A percentile compares a stretch with the other conserved stretches of the same genome.
These are phyloP conservation scores for Ovibos moschatus DNA, from an alignment of 2,113 vertebrate species.

Conservation along the genomic window DNA sequence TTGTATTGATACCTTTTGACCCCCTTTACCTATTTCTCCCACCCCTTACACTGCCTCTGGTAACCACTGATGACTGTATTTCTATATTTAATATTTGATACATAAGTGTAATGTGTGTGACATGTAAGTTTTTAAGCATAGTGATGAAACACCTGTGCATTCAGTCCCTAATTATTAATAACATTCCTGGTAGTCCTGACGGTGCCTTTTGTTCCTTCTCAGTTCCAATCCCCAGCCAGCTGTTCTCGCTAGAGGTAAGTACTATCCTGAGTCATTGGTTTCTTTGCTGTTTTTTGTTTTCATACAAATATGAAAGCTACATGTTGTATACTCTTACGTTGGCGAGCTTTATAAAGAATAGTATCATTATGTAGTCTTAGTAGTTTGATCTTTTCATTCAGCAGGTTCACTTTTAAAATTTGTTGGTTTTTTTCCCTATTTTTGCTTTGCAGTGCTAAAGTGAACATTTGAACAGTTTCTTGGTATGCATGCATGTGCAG, in stretches of 20 bases:
- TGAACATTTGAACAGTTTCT: not conserved
- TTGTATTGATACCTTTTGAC: not conserved
- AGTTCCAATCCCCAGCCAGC: not conserved
- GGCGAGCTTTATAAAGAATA: not conserved
- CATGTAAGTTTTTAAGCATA: not conserved
- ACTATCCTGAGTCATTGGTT: not conserved
- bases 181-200: not conserved
- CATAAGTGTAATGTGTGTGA: not conserved
- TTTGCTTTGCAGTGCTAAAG: not conserved
- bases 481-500: not conserved
- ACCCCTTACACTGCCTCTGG: not conserved
- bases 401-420: not conserved
- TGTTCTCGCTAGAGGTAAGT: not conserved
- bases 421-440: not conserved
- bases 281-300: not conserved
- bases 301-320: not conserved
- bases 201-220: not conserved
- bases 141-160: not conserved
- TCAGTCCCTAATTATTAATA: not conserved
- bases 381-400: not conserved
- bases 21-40: not conserved
- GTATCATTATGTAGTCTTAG: not conserved
- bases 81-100: not conserved
- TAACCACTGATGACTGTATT: not conserved
- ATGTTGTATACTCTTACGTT: not conserved